Conservation (phyloP, 64 coral and sea anemone species). For the Acropora tenuis region DNA sequence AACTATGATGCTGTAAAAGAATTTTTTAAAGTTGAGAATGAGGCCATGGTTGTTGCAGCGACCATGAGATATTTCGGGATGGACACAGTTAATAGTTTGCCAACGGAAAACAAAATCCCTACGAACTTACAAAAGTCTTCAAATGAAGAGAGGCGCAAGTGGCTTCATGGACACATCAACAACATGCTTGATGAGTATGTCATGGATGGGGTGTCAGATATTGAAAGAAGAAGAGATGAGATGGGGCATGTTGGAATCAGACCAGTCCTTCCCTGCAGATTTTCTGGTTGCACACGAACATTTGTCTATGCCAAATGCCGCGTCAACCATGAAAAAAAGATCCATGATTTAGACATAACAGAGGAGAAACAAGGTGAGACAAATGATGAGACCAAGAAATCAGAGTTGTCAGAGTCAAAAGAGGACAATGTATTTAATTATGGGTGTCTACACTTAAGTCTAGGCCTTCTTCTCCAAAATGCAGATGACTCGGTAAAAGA, state of each 20-base stretch:
- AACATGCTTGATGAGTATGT: constrained; percentile 66
- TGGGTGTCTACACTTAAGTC: constrained; percentile 58
- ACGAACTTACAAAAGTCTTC: constrained; percentile 1
- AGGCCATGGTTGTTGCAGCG: constrained; percentile 63
- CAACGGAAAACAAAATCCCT: constrained; percentile 49
- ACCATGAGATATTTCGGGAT: constrained; percentile 64
- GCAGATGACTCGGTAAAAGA: constrained; percentile 81
- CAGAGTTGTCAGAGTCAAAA: constrained; percentile 24
- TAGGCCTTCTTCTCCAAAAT: constrained; percentile 57
- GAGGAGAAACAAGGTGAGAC: constrained; percentile 1
- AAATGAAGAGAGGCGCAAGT: constrained; percentile 42
- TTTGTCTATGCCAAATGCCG: constrained; percentile 61
- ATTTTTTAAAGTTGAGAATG: constrained; percentile 57
- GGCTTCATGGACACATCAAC: constrained; percentile 35
- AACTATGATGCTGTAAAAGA: constrained; percentile 71
- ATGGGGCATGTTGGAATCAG: neutral
- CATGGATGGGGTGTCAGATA: constrained; percentile 36
- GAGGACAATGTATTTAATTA: constrained; percentile 59
- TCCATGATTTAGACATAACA: constrained; percentile 49
- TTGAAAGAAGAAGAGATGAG: constrained; percentile 18
- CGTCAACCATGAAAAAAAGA: constrained; percentile 41
- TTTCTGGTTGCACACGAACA: constrained; percentile 34
- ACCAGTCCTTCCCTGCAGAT: constrained; percentile 43
- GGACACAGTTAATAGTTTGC: constrained; percentile 28
- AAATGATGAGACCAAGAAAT: neutral